phyloP scores from a whole-genome alignment of 2,888 invertebrate species.

The Dione vanillae region DNA sequence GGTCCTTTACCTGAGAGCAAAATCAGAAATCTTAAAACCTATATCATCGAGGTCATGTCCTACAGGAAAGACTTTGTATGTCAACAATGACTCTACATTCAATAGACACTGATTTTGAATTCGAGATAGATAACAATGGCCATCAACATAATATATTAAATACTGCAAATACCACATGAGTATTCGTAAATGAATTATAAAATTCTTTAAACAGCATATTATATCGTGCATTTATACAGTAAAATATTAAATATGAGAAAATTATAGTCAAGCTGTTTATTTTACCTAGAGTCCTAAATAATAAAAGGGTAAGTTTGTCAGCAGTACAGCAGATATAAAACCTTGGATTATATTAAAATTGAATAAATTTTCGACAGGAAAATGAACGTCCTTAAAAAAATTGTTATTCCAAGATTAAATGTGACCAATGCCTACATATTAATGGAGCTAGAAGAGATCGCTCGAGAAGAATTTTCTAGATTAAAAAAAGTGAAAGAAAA shows the following conservation, averaged over 20 bases:
- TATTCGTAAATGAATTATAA: slow-evolving; percentile 3
- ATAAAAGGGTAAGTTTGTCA: slow-evolving; percentile 24
- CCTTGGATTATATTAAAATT: slow-evolving; percentile 6
- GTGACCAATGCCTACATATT: slow-evolving; percentile 54
- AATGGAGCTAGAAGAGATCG: slow-evolving; percentile 57
- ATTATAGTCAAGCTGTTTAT: background rate
- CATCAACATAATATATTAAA: background rate
- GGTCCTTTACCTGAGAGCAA: slow-evolving; percentile 31
- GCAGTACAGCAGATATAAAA: slow-evolving; percentile 34
- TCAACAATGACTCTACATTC: slow-evolving; percentile 44
- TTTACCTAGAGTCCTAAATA: background rate
- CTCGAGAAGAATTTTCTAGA: slow-evolving; percentile 58
- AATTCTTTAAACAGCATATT: background rate
- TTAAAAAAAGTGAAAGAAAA: slow-evolving; percentile 54
- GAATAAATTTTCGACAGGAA: slow-evolving; percentile 53
- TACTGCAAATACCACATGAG: background rate
- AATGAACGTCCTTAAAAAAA: slow-evolving; percentile 56
- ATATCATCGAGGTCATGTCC: slow-evolving; percentile 42
- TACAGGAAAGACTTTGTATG: slow-evolving; percentile 43
- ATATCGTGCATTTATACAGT: background rate
- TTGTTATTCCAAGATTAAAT: slow-evolving; percentile 56
- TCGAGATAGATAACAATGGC: slow-evolving; percentile 11
- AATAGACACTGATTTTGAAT: slow-evolving; percentile 41
- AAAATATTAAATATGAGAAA: background rate
- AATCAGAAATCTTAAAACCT: slow-evolving; percentile 42